Evolutionary conservation across 2,797 vertebrate species (phyloP).

Genomic region (Discoglossus pictus): DNA sequence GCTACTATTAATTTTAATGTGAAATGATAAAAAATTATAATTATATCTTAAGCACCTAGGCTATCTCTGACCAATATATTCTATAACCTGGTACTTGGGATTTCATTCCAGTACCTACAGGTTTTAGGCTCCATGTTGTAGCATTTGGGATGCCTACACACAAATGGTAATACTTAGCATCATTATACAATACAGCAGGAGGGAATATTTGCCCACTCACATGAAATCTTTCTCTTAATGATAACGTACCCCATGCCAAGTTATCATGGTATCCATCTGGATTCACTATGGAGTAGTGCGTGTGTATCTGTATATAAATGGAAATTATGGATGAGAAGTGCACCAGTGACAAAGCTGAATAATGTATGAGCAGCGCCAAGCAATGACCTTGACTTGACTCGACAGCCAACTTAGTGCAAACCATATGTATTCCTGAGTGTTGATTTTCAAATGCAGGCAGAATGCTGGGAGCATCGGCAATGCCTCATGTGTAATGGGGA

Average conservation of each 20-base stretch:
- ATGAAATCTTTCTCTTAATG: slow-evolving; percentile 5
- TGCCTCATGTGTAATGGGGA: slow-evolving; percentile 16
- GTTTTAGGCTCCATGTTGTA: background rate
- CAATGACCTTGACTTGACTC: slow-evolving; percentile 15
- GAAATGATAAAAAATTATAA: too few relatives aligned
- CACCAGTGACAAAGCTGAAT: slow-evolving; percentile 8
- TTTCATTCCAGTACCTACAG: too few relatives aligned
- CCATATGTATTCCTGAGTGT: slow-evolving; percentile 18
- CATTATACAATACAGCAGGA: slow-evolving; percentile 14
- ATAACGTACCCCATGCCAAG: slow-evolving; percentile 10
- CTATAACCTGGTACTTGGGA: too few relatives aligned
- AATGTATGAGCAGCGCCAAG: background rate
- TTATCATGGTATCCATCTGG: slow-evolving; percentile 23
- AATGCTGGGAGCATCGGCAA: background rate
- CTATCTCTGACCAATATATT: too few relatives aligned
- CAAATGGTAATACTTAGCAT: slow-evolving; percentile 19
- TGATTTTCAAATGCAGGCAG: slow-evolving; percentile 11
- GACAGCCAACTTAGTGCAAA: slow-evolving; percentile 30
- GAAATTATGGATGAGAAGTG: background rate
- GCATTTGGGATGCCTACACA: slow-evolving; percentile 7
- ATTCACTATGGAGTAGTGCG: slow-evolving; percentile 11
- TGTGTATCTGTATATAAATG: background rate
- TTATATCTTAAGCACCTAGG: too few relatives aligned
- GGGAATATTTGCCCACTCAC: slow-evolving; percentile 10
- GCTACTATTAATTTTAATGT: too few relatives aligned